A percentile compares a stretch with the other conserved stretches of the same genome.
Conservation (phyloP, 2,888 invertebrate species). For the Mimumesa dahlbomi region DNA sequence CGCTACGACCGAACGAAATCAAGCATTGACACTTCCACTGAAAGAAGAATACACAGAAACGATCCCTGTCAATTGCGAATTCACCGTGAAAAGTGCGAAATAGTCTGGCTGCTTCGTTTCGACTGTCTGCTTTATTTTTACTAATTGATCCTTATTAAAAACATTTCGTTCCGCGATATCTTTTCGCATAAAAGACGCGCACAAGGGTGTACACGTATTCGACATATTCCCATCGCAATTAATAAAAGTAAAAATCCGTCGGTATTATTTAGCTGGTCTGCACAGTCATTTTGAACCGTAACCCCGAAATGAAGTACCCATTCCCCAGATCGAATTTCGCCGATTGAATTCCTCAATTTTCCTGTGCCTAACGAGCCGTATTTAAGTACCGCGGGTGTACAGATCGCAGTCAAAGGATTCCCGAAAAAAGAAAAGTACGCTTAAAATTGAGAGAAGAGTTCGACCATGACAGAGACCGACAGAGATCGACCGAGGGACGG, state of each 20-base stretch:
- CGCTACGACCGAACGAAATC: neutral
- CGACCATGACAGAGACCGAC: neutral
- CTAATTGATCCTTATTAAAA: no score
- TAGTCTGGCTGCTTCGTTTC: no score
- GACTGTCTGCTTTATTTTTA: no score
- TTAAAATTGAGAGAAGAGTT: constrained; percentile 3
- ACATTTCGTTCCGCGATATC: no score
- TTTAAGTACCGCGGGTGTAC: neutral
- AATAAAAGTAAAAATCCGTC: no score
- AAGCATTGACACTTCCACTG: neutral
- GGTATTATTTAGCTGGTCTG: no score
- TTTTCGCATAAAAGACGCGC: no score
- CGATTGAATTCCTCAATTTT: neutral
- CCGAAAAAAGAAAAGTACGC: constrained; percentile 13
- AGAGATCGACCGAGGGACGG: no score
- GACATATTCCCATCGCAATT: no score
- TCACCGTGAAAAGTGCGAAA: no score
- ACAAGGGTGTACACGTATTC: no score
- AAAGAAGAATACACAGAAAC: neutral
- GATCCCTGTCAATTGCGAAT: neutral
- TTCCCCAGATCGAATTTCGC: neutral
- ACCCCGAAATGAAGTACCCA: neutral
- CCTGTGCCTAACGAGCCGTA: constrained; percentile 17
- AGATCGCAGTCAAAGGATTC: constrained; percentile 20
- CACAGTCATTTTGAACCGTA: no score